Evolutionary conservation across 2,888 invertebrate genomes (phyloP).

Genomic region (Netelia fuscicornis): DNA sequence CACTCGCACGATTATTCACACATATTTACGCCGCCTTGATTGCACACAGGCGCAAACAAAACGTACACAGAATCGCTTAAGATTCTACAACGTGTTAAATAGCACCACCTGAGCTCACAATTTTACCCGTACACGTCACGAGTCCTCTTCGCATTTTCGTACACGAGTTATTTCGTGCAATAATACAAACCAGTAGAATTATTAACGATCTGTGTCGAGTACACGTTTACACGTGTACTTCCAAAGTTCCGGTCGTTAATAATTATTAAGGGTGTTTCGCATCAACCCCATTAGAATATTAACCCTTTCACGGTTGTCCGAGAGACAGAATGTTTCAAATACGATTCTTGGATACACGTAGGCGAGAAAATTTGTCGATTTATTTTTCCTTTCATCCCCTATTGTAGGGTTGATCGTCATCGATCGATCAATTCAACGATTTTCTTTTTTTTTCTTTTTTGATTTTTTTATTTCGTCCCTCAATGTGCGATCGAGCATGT

Average conservation of each 20-base stretch:
- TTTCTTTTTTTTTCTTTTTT: constrained; percentile 27
- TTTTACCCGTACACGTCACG: constrained; percentile 34
- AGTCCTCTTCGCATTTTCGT: background rate
- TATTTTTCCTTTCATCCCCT: background rate
- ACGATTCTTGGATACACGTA: background rate
- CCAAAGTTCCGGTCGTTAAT: constrained; percentile 24
- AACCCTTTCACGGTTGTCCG: background rate
- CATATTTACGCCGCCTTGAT: constrained; percentile 46
- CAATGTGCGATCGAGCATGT: constrained; percentile 45
- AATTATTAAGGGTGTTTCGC: constrained; percentile 3
- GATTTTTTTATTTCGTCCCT: constrained; percentile 3
- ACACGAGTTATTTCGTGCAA: background rate
- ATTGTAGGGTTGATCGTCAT: constrained; percentile 18
- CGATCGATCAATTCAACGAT: background rate
- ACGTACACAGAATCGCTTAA: constrained; percentile 14
- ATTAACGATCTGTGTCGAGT: background rate
- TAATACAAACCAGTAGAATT: background rate
- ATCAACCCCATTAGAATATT: background rate
- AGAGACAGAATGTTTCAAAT: background rate
- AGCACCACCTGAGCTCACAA: constrained; percentile 76
- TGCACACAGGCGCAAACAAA: background rate
- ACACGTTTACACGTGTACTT: background rate
- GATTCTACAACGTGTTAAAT: constrained; percentile 26
- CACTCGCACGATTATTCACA: constrained; percentile 53
- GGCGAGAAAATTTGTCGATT: background rate